phyloP scores from a whole-genome alignment of 1,140 invertebrate genomes.

The Bombus superbus region DNA sequence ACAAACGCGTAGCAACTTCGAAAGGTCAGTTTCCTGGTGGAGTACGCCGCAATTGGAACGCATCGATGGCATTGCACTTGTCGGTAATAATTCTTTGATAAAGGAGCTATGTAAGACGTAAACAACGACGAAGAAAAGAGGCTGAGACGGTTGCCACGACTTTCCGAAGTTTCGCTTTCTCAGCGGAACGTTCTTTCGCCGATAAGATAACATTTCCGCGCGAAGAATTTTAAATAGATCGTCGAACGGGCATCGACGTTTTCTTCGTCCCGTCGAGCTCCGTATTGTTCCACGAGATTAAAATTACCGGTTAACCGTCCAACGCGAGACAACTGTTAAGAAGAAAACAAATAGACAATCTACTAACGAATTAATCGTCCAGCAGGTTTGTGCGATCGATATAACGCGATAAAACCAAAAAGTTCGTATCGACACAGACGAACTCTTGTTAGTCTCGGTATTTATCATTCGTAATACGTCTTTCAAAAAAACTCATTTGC shows the following conservation, averaged over 20 bases:
- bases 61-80: slow-evolving; percentile 29
- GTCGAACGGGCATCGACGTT: slow-evolving; percentile 21
- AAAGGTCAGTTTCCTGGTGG: not conserved
- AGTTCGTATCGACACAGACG: not conserved
- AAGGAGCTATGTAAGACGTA: slow-evolving; percentile 10
- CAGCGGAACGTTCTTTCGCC: slow-evolving; percentile 30
- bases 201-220: slow-evolving; percentile 49
- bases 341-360: not conserved
- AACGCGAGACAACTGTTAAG: not conserved
- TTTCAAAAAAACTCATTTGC: not conserved
- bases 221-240: slow-evolving; percentile 51
- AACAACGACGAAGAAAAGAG: slow-evolving; percentile 23
- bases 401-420: not conserved
- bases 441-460: not conserved
- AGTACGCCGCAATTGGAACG: not conserved
- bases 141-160: slow-evolving; percentile 8
- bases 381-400: not conserved
- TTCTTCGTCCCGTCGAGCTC: not conserved
- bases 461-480: not conserved
- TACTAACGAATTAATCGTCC: not conserved
- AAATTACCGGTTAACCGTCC: slow-evolving; percentile 14
- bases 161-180: slow-evolving; percentile 40
- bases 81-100: slow-evolving; percentile 40
- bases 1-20: not conserved
- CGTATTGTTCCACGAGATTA: slow-evolving; percentile 15